Percentiles rank a stretch among this genome's conserved stretches.
Conservation (phyloP, 1,140 invertebrate genomes). For the Diorhabda carinulata region DNA sequence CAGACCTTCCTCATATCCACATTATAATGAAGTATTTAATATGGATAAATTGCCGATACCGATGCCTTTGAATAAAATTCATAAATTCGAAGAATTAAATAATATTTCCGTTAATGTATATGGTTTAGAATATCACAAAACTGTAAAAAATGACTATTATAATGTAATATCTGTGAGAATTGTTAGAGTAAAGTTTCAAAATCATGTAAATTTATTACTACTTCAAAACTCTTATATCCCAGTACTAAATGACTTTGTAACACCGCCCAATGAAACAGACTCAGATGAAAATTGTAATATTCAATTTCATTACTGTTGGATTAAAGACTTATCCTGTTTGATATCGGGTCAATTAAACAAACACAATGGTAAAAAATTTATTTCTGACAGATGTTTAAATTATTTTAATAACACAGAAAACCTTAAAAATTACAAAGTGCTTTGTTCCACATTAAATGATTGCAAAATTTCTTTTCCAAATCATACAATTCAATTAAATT, state of each 20-base stretch:
- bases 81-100: constrained; percentile 39
- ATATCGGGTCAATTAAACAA: constrained; percentile 34
- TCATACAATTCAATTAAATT: constrained; percentile 32
- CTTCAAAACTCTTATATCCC: constrained; percentile 31
- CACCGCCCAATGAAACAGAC: constrained; percentile 10
- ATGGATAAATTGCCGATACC: no score
- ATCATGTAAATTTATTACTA: constrained; percentile 36
- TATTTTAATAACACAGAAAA: constrained; percentile 34
- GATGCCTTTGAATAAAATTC: constrained; percentile 43
- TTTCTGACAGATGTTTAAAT: constrained; percentile 42
- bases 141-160: constrained; percentile 12
- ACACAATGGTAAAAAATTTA: constrained; percentile 30
- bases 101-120: constrained; percentile 31
- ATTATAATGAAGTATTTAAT: no score
- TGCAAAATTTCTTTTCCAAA: constrained; percentile 20
- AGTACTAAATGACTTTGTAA: constrained; percentile 18
- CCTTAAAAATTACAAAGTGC: constrained; percentile 29
- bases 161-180: constrained; percentile 19
- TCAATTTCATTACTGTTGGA: constrained; percentile 39
- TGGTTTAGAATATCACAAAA: constrained; percentile 20
- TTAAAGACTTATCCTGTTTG: constrained; percentile 37
- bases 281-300: constrained; percentile 22
- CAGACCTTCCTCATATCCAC: no score
- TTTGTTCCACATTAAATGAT: constrained; percentile 22
- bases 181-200: constrained; percentile 23